A percentile compares a stretch with the other conserved stretches of the same genome.
phyloP scores from a whole-genome alignment of 2,888 invertebrate species.

The Calephelis perditalis region DNA sequence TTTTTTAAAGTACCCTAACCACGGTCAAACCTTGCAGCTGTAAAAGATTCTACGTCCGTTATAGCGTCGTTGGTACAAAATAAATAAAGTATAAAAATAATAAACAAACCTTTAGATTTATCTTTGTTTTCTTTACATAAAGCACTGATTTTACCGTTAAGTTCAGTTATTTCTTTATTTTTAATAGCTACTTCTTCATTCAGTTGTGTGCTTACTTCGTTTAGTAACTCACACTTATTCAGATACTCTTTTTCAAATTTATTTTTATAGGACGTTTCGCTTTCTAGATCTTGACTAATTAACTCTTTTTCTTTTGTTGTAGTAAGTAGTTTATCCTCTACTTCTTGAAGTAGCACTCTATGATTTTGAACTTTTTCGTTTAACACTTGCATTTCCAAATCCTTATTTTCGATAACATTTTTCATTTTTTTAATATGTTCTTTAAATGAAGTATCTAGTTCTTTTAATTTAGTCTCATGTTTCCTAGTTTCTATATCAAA shows the following conservation, averaged over 20 bases:
- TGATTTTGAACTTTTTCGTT: conserved; percentile 36
- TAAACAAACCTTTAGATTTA: conserved; percentile 37
- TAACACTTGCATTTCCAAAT: conserved; percentile 35
- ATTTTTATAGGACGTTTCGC: conserved; percentile 35
- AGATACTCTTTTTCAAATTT: conserved; percentile 42
- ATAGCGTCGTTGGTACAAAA: too few relatives aligned
- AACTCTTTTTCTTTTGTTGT: conserved; percentile 35
- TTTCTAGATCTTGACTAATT: conserved; percentile 34
- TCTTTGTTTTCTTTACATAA: conserved; percentile 34
- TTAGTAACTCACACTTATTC: conserved; percentile 35
- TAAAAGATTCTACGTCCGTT: too few relatives aligned
- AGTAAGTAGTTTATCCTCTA: conserved; percentile 29
- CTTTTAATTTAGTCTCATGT: conserved; percentile 39
- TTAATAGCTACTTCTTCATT: conserved; percentile 36
- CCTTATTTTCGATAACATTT: conserved; percentile 33
- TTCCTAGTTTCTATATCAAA: conserved; percentile 38
- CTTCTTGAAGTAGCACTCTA: conserved; percentile 30
- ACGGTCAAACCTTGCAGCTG: too few relatives aligned
- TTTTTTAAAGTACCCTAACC: too few relatives aligned
- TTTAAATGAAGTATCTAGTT: conserved; percentile 38
- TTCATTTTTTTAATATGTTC: conserved; percentile 34
- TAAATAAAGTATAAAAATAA: background rate
- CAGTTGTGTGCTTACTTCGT: conserved; percentile 32
- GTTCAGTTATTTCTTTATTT: conserved; percentile 26
- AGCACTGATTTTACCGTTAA: conserved; percentile 34